These are phyloP conservation scores for Bursaphelenchus mucronatus DNA, from an alignment of 1,140 invertebrate genomes.

Conservation along the genomic window DNA sequence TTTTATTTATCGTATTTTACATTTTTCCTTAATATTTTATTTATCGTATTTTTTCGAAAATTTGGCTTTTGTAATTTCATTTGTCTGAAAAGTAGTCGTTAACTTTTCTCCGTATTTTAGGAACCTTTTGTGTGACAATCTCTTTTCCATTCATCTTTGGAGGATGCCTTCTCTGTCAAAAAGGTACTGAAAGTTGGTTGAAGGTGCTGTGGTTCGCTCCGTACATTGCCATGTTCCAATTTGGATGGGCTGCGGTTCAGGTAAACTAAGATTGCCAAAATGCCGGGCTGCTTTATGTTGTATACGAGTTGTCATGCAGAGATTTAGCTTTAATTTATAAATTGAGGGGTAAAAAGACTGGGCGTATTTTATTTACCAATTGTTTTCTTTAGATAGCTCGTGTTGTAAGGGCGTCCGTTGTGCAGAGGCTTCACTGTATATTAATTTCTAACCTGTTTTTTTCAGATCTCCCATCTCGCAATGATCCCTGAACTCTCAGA, in stretches of 20 bases:
- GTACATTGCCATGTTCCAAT: slow-evolving; percentile 89
- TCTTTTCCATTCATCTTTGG: slow-evolving; percentile 87
- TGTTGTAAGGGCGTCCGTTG: neutral
- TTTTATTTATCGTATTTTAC: neutral
- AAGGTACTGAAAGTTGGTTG: slow-evolving; percentile 67
- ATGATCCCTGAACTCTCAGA: slow-evolving; percentile 70
- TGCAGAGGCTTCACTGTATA: too few relatives aligned
- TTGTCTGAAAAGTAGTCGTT: neutral
- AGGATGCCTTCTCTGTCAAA: slow-evolving; percentile 71
- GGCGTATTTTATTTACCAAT: slow-evolving; percentile 11
- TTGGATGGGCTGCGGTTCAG: slow-evolving; percentile 85
- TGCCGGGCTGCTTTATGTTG: too few relatives aligned
- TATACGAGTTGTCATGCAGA: too few relatives aligned
- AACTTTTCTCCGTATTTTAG: slow-evolving; percentile 61
- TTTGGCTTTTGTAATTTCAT: too few relatives aligned
- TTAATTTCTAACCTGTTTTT: neutral
- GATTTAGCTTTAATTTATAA: too few relatives aligned
- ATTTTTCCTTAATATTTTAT: too few relatives aligned
- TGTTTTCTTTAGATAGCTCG: slow-evolving; percentile 11
- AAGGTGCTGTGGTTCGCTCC: slow-evolving; percentile 80
- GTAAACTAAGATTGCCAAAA: too few relatives aligned
- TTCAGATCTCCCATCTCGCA: slow-evolving; percentile 82
- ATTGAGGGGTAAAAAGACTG: too few relatives aligned
- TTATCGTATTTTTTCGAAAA: too few relatives aligned
- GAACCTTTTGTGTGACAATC: slow-evolving; percentile 73